phyloP scores from a whole-genome alignment of 2,797 vertebrate species.

The Pipistrellus pygmaeus region DNA sequence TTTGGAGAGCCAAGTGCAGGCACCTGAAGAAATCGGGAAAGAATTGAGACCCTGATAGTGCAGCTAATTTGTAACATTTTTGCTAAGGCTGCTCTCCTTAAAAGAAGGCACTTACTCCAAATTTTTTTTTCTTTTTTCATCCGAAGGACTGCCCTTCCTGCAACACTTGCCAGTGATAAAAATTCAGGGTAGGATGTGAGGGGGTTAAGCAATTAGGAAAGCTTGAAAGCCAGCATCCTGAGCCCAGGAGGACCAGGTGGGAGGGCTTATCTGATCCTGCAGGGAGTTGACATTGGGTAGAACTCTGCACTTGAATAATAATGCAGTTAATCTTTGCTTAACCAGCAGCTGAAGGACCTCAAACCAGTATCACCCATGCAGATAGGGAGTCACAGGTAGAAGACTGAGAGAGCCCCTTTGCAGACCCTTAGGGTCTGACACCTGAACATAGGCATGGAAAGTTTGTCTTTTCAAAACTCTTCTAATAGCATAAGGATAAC shows the following conservation, averaged over 20 bases:
- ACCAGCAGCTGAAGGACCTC: neutral
- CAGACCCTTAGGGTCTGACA: neutral
- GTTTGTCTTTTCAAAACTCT: neutral
- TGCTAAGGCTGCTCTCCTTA: slow-evolving; percentile 73
- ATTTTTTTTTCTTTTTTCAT: slow-evolving; percentile 57
- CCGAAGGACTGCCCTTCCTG: slow-evolving; percentile 54
- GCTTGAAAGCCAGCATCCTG: neutral
- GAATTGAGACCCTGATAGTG: slow-evolving; percentile 84
- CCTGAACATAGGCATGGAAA: neutral
- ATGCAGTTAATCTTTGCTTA: slow-evolving; percentile 28
- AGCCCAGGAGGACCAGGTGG: slow-evolving; percentile 25
- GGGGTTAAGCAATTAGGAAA: slow-evolving; percentile 49
- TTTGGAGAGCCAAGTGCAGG: slow-evolving; percentile 84
- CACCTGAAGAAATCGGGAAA: slow-evolving; percentile 81
- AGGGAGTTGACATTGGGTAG: neutral
- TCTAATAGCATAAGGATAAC: neutral
- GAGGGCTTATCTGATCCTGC: neutral
- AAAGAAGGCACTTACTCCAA: slow-evolving; percentile 57
- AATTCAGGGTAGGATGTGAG: slow-evolving; percentile 34
- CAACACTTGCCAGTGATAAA: slow-evolving; percentile 46
- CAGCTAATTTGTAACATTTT: slow-evolving; percentile 83
- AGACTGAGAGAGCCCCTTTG: neutral
- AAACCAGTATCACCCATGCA: neutral
- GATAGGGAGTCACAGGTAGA: neutral
- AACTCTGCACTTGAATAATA: neutral